Percentiles rank a stretch among this genome's conserved stretches.
Conservation (phyloP, 1,140 invertebrate species). For the Brachionus sp. region DNA sequence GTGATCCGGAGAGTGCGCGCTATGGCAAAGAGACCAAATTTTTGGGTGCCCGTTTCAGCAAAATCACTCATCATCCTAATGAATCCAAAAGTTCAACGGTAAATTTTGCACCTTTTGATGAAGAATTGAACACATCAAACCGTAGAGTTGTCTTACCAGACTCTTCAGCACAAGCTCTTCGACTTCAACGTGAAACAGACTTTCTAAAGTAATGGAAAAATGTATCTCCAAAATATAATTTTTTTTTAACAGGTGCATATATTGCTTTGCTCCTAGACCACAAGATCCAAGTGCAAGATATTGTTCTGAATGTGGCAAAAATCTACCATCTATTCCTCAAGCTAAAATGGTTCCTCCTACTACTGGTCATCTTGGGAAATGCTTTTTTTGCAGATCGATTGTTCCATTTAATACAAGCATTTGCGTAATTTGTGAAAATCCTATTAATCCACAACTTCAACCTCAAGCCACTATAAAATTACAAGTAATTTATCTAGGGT, state of each 20-base stretch:
- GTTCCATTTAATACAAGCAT: conserved; percentile 56
- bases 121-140: background rate
- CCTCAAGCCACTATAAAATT: conserved; percentile 48
- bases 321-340: conserved; percentile 51
- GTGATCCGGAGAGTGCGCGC: conserved; percentile 1
- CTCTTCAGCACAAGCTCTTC: conserved; percentile 50
- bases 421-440: conserved; percentile 58
- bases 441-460: conserved; percentile 53
- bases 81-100: conserved; percentile 7
- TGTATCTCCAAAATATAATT: background rate
- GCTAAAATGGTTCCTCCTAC: conserved; percentile 52
- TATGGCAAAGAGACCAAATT: conserved; percentile 34
- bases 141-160: conserved; percentile 47
- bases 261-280: conserved; percentile 54
- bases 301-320: conserved; percentile 53
- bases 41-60: background rate
- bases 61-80: background rate
- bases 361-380: conserved; percentile 55
- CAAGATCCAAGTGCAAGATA: conserved; percentile 53
- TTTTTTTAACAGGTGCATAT: conserved; percentile 51
- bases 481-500: background rate
- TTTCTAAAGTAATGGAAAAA: conserved; percentile 54
- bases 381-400: conserved; percentile 54
- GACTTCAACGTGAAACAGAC: conserved; percentile 55
- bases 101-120: conserved; percentile 13